phyloP scores from a whole-genome alignment of 2,113 vertebrate genomes.

The Nyctereutes procyonoides region DNA sequence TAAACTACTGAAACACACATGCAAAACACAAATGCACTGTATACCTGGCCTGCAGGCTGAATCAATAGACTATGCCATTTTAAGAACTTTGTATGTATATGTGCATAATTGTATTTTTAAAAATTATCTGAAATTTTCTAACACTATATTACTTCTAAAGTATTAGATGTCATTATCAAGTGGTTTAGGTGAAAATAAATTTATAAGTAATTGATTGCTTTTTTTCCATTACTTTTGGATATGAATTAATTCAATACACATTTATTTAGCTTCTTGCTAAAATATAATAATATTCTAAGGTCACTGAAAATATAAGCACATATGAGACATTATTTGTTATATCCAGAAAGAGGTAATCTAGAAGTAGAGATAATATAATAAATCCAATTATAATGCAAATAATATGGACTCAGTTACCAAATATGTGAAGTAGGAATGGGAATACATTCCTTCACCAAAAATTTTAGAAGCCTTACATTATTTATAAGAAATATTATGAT shows the following conservation, averaged over 20 bases:
- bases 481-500: not conserved
- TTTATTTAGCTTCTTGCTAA: not conserved
- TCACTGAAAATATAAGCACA: not conserved
- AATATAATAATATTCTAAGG: not conserved
- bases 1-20: not conserved
- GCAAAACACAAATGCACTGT: not conserved
- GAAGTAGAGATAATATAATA: not conserved
- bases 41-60: not conserved
- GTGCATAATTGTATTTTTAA: not conserved
- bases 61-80: not conserved
- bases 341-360: not conserved
- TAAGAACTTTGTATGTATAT: not conserved
- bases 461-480: constrained; percentile 35
- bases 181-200: not conserved
- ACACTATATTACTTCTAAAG: not conserved
- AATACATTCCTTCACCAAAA: not conserved
- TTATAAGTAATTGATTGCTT: not conserved
- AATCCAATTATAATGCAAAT: not conserved
- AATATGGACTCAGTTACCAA: constrained; percentile 1
- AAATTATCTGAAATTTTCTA: constrained; percentile 1
- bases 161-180: not conserved
- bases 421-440: not conserved
- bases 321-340: not conserved
- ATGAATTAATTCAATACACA: not conserved
- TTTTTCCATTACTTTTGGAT: constrained; percentile 8